Evolutionary conservation across 2,113 vertebrate species (phyloP).

Genomic region (Thermophis baileyi): DNA sequence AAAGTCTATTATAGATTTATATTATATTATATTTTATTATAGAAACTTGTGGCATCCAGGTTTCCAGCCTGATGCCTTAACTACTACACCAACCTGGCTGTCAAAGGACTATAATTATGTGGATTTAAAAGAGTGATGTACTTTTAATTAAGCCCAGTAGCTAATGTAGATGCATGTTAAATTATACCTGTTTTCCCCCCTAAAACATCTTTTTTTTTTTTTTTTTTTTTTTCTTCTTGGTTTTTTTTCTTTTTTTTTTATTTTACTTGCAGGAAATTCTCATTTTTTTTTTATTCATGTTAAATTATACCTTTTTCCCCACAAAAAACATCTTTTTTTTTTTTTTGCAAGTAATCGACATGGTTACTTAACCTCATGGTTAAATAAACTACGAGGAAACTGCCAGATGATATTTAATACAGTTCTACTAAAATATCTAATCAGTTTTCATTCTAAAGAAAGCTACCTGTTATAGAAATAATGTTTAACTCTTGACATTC

Average conservation of each 20-base stretch:
- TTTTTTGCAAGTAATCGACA: conserved; percentile 51
- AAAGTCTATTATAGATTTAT: too few species aligned
- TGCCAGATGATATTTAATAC: conserved; percentile 46
- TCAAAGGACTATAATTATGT: conserved; percentile 61
- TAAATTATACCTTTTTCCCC: conserved; percentile 51
- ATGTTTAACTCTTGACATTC: not conserved
- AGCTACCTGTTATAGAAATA: not conserved
- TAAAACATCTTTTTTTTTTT: conserved; percentile 43
- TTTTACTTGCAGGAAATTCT: too few species aligned
- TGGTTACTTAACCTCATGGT: conserved; percentile 37
- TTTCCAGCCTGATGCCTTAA: not conserved
- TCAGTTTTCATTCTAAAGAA: not conserved
- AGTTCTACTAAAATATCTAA: not conserved
- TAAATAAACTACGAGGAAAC: conserved; percentile 50
- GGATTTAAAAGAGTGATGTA: conserved; percentile 62
- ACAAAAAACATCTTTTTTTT: conserved; percentile 49
- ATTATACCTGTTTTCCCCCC: conserved; percentile 43
- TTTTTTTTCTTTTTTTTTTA: too few species aligned
- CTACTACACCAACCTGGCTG: not conserved
- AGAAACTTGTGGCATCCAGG: not conserved
- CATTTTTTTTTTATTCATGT: conserved; percentile 43
- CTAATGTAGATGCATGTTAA: conserved; percentile 55
- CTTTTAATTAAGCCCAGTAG: conserved; percentile 68
- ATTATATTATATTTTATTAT: not conserved
- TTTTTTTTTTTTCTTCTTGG: too few species aligned